Percentiles rank a stretch among this genome's conserved stretches.
Evolutionary conservation across 2,888 invertebrate genomes (phyloP).

Genomic region (Clanis bilineata): DNA sequence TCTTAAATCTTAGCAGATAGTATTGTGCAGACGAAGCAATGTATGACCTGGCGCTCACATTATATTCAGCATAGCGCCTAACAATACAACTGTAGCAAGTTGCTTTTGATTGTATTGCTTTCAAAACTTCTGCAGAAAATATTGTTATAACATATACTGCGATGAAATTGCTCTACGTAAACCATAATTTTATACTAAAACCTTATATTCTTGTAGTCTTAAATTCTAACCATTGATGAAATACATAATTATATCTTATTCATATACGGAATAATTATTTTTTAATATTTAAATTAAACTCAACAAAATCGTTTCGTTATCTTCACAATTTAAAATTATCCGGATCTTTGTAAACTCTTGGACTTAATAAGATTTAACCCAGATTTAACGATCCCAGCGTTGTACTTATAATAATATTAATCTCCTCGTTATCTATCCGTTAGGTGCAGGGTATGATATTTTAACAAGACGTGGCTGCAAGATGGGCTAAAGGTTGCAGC

Average conservation of each 20-base stretch:
- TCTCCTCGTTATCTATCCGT: slow-evolving; percentile 1
- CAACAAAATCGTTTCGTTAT: no score
- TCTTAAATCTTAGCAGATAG: slow-evolving; percentile 36
- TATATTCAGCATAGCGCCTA: slow-evolving; percentile 30
- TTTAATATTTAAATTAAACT: no score
- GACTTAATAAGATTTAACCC: no score
- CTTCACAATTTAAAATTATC: no score
- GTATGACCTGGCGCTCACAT: slow-evolving; percentile 20
- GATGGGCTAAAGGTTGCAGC: slow-evolving; percentile 13
- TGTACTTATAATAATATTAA: no score
- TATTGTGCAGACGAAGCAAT: slow-evolving; percentile 32
- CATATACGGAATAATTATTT: no score
- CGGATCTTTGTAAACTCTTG: no score
- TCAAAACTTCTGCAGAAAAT: slow-evolving; percentile 26
- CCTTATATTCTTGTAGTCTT: no score
- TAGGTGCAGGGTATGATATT: not conserved
- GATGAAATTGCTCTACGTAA: not conserved
- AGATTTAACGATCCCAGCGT: not conserved
- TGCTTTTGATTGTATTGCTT: slow-evolving; percentile 28
- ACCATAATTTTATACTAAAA: not conserved
- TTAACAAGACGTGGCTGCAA: slow-evolving; percentile 1
- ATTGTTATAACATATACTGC: not conserved
- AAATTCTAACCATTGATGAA: no score
- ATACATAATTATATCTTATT: no score
- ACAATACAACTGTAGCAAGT: slow-evolving; percentile 25